Percentiles rank a stretch among this genome's conserved stretches.
These are phyloP conservation scores for Arnoldichthys spilopterus DNA, from an alignment of 2,797 vertebrate genomes.

Conservation along the genomic window DNA sequence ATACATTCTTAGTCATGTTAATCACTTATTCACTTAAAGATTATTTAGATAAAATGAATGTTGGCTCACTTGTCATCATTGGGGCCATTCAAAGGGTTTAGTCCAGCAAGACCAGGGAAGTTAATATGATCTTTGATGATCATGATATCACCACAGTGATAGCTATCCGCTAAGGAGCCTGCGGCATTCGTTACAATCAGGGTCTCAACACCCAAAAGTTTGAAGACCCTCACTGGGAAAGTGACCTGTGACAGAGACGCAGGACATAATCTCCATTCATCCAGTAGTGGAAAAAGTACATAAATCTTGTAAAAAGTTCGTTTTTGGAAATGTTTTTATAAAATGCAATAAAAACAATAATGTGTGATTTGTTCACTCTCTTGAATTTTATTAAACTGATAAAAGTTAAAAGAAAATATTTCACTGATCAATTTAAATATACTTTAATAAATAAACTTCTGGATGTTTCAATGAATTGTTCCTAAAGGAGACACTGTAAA, in stretches of 20 bases:
- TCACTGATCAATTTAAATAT: too few relatives aligned
- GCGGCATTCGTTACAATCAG: slow-evolving; percentile 86
- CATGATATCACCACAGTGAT: slow-evolving; percentile 83
- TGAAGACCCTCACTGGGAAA: slow-evolving; percentile 84
- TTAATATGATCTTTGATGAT: slow-evolving; percentile 86
- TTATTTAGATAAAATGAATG: too few relatives aligned
- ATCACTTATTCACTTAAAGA: too few relatives aligned
- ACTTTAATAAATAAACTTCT: too few relatives aligned
- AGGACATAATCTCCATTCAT: background rate
- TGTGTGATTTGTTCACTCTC: too few relatives aligned
- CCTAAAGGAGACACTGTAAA: too few relatives aligned
- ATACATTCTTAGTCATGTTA: background rate
- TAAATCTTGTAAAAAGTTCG: too few relatives aligned
- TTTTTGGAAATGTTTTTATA: too few relatives aligned
- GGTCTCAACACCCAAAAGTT: slow-evolving; percentile 81
- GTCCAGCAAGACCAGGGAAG: slow-evolving; percentile 79
- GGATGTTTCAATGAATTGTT: too few relatives aligned
- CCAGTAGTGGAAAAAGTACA: background rate
- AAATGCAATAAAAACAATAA: too few relatives aligned
- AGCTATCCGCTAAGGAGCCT: slow-evolving; percentile 78
- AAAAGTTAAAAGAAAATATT: too few relatives aligned
- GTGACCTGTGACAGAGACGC: slow-evolving; percentile 73
- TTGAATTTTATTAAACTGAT: too few relatives aligned
- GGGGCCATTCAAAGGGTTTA: slow-evolving; percentile 80
- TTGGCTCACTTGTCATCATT: slow-evolving; percentile 74